Evolutionary conservation across 2,113 vertebrate species (phyloP).

Genomic region (Galbula dea): DNA sequence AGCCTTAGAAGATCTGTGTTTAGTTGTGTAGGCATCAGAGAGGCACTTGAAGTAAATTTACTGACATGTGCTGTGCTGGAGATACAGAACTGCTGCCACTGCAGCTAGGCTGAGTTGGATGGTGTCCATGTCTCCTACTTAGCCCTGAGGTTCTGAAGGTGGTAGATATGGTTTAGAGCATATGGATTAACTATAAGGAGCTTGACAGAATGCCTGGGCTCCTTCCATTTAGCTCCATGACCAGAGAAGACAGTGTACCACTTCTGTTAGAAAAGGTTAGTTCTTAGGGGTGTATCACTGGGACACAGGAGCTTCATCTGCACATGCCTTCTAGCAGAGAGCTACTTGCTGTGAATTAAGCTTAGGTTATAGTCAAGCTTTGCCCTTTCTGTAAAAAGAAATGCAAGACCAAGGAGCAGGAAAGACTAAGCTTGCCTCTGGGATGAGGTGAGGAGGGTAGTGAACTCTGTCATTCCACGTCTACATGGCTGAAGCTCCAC

Average conservation of each 20-base stretch:
- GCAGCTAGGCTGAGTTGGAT: not conserved
- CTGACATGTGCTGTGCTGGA: not conserved
- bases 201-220: not conserved
- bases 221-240: not conserved
- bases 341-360: not conserved
- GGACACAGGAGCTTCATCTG: not conserved
- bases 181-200: not conserved
- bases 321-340: not conserved
- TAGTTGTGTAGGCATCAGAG: not conserved
- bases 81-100: not conserved
- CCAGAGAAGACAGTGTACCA: not conserved
- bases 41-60: not conserved
- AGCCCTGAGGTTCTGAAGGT: not conserved
- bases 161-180: not conserved
- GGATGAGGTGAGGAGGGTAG: not conserved
- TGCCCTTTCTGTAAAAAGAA: not conserved
- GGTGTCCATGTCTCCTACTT: not conserved
- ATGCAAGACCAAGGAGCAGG: not conserved
- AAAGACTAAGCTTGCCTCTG: not conserved
- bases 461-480: accelerated
- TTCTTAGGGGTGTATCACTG: accelerated
- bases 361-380: not conserved
- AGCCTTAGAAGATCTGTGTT: not conserved
- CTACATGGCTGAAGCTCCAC: not conserved
- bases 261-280: not conserved